These are phyloP conservation scores for Sciurus carolinensis DNA, from an alignment of 2,797 vertebrate species.

Conservation along the genomic window DNA sequence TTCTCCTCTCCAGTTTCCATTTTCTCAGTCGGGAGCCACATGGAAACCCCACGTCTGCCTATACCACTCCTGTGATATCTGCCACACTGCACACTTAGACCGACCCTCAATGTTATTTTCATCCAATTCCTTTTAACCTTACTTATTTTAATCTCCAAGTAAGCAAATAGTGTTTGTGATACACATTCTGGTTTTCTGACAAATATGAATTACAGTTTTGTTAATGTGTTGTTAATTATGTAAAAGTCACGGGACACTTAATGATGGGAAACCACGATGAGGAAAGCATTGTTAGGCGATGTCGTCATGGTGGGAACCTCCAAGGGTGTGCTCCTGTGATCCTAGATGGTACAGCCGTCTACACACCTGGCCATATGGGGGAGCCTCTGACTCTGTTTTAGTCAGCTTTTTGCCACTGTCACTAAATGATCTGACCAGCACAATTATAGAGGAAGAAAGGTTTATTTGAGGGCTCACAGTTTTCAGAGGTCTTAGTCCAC, in stretches of 20 bases:
- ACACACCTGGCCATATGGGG: too few relatives aligned
- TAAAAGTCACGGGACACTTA: background rate
- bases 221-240: background rate
- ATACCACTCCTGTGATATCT: too few relatives aligned
- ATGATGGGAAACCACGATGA: background rate
- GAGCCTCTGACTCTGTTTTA: background rate
- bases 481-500: too few relatives aligned
- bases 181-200: constrained; percentile 33
- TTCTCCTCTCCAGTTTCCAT: background rate
- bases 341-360: too few relatives aligned
- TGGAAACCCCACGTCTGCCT: background rate
- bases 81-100: background rate
- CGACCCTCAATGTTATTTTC: background rate
- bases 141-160: constrained; percentile 27
- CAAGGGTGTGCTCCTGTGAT: too few relatives aligned
- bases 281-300: background rate
- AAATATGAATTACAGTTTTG: background rate
- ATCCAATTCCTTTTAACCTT: background rate
- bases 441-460: too few relatives aligned
- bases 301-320: background rate
- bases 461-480: too few relatives aligned
- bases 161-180: background rate
- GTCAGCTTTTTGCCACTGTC: too few relatives aligned
- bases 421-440: too few relatives aligned
- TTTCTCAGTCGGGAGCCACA: background rate